Evolutionary conservation across 2,888 invertebrate species (phyloP).

Genomic region (Dynastes hyllus): DNA sequence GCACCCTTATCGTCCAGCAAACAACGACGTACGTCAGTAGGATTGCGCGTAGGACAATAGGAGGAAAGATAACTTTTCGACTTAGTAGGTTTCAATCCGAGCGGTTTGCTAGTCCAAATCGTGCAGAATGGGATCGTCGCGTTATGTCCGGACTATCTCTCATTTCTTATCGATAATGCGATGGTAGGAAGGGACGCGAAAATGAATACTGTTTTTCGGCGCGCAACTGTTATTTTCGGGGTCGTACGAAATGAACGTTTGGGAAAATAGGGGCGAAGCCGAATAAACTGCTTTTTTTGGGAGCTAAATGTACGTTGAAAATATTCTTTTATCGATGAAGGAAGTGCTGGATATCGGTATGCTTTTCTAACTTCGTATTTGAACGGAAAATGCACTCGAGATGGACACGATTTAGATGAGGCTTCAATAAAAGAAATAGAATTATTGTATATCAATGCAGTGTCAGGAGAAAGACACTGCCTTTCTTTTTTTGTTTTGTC

Average conservation of each 20-base stretch:
- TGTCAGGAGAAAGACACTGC: no score
- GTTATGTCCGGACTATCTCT: constrained; percentile 33
- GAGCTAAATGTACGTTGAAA: no score
- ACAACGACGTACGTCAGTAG: constrained; percentile 58
- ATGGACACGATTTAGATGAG: no score
- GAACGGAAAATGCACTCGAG: no score
- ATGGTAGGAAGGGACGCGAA: neutral
- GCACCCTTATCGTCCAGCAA: constrained; percentile 61
- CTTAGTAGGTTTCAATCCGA: neutral
- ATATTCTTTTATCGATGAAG: neutral
- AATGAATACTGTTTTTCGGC: constrained; percentile 32
- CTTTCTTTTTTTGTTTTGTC: no score
- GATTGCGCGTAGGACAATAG: constrained; percentile 53
- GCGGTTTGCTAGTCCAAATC: neutral
- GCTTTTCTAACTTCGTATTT: no score
- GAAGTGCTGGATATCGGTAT: neutral
- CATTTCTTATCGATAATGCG: constrained; percentile 33
- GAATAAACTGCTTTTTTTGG: no score
- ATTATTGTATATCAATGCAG: no score
- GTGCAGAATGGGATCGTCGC: constrained; percentile 37
- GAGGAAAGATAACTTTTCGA: constrained; percentile 54
- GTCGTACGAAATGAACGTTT: neutral
- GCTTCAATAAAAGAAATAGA: no score
- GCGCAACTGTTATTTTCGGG: constrained; percentile 34
- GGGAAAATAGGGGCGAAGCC: no score